These are phyloP conservation scores for Argyrosomus japonicus DNA, from an alignment of 2,113 vertebrate species.

Conservation along the genomic window DNA sequence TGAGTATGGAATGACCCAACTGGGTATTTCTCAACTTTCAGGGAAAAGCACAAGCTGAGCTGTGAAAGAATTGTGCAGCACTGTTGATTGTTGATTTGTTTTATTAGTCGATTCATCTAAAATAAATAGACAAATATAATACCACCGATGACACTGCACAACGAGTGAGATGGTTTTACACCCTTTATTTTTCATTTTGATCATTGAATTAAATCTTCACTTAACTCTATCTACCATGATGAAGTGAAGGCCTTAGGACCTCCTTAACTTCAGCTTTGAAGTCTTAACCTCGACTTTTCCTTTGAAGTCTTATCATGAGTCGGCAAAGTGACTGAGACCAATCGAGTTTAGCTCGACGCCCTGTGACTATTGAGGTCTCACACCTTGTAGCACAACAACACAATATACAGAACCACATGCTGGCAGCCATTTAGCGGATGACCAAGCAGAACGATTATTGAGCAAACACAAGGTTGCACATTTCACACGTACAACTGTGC, in stretches of 20 bases:
- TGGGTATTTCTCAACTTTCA: neutral
- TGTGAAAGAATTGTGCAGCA: neutral
- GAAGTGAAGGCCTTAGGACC: conserved; percentile 23
- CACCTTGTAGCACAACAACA: conserved; percentile 37
- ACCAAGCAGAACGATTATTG: conserved; percentile 13
- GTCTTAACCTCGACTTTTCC: conserved; percentile 31
- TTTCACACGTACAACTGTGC: conserved; percentile 1
- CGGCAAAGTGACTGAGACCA: conserved; percentile 53
- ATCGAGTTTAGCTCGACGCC: conserved; percentile 6
- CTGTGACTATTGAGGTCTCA: conserved; percentile 27
- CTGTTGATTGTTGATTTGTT: neutral
- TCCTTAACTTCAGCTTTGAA: conserved; percentile 36
- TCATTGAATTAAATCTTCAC: conserved; percentile 18
- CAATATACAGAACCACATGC: conserved; percentile 20
- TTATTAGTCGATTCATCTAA: too few relatives aligned
- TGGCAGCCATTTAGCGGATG: conserved; percentile 1
- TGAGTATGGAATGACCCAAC: neutral
- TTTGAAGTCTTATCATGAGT: conserved; percentile 64
- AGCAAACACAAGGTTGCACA: conserved; percentile 11
- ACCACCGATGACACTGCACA: too few relatives aligned
- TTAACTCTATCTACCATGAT: conserved; percentile 3
- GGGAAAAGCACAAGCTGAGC: neutral
- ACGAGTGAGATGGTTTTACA: neutral
- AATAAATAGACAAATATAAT: too few relatives aligned
- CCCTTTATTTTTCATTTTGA: conserved; percentile 14